Evolutionary conservation across 2,888 invertebrate genomes (phyloP).

Genomic region (Psococerastis gibbosa): DNA sequence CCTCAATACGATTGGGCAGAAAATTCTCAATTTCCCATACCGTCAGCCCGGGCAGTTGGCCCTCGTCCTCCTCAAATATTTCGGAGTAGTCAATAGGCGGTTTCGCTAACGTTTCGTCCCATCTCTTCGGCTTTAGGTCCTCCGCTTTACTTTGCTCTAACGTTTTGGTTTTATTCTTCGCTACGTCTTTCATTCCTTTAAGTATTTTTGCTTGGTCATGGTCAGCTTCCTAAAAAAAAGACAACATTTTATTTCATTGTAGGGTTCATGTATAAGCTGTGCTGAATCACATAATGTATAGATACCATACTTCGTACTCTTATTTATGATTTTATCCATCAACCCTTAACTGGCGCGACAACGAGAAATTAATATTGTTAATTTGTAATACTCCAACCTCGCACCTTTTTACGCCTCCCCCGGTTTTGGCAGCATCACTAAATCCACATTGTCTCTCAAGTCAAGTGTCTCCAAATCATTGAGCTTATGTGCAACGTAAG

Average conservation of each 20-base stretch:
- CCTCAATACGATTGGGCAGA: constrained; percentile 83
- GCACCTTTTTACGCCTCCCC: constrained; percentile 56
- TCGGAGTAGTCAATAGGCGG: constrained; percentile 93
- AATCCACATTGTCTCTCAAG: constrained; percentile 78
- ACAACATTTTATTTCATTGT: too few species aligned
- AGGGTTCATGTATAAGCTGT: too few species aligned
- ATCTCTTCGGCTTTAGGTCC: constrained; percentile 73
- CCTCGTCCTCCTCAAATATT: constrained; percentile 90
- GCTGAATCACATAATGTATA: too few species aligned
- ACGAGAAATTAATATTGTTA: constrained; percentile 98
- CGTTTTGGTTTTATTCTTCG: constrained; percentile 52
- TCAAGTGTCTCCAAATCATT: constrained; percentile 79
- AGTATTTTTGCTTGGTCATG: constrained; percentile 76
- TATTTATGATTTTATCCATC: too few species aligned
- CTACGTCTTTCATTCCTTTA: constrained; percentile 72
- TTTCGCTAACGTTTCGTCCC: constrained; percentile 91
- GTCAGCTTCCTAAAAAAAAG: constrained; percentile 65
- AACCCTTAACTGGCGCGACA: constrained; percentile 80
- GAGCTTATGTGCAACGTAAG: constrained; percentile 90
- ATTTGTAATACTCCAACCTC: constrained; percentile 81
- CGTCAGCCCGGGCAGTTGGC: constrained; percentile 75
- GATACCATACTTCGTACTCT: too few species aligned
- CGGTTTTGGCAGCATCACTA: constrained; percentile 96
- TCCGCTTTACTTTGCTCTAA: constrained; percentile 45
- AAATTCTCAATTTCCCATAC: constrained; percentile 99